Evolutionary conservation across 2,113 vertebrate species (phyloP).

Genomic region (Gymnobelideus leadbeateri): DNA sequence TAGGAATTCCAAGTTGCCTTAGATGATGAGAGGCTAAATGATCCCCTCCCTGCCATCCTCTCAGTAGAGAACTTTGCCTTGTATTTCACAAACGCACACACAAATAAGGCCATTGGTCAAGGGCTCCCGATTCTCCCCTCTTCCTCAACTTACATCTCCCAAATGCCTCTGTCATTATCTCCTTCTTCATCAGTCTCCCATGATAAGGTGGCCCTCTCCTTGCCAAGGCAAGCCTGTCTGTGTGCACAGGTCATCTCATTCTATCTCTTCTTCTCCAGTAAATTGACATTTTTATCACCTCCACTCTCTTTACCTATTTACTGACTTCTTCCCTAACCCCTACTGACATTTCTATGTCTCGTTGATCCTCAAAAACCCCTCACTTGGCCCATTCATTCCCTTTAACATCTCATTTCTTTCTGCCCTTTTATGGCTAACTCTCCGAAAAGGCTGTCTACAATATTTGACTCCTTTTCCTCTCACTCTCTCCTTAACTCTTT

Average conservation of each 20-base stretch:
- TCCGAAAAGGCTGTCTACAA: not conserved
- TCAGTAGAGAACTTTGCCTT: too few relatives aligned
- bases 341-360: not conserved
- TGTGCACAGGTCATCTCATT: not conserved
- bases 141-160: not conserved
- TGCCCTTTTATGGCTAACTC: not conserved
- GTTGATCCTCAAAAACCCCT: not conserved
- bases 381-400: not conserved
- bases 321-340: not conserved
- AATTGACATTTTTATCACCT: not conserved
- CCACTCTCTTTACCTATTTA: not conserved
- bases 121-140: not conserved
- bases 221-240: too few relatives aligned
- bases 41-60: too few relatives aligned
- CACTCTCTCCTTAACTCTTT: not conserved
- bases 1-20: too few relatives aligned
- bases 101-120: not conserved
- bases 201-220: not conserved
- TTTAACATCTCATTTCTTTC: not conserved
- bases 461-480: not conserved
- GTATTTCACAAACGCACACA: too few relatives aligned
- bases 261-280: not conserved
- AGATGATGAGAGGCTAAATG: too few relatives aligned
- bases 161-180: not conserved
- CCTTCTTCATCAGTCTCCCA: not conserved